These are phyloP conservation scores for Amyelois transitella DNA, from an alignment of 1,140 invertebrate species.

Conservation along the genomic window DNA sequence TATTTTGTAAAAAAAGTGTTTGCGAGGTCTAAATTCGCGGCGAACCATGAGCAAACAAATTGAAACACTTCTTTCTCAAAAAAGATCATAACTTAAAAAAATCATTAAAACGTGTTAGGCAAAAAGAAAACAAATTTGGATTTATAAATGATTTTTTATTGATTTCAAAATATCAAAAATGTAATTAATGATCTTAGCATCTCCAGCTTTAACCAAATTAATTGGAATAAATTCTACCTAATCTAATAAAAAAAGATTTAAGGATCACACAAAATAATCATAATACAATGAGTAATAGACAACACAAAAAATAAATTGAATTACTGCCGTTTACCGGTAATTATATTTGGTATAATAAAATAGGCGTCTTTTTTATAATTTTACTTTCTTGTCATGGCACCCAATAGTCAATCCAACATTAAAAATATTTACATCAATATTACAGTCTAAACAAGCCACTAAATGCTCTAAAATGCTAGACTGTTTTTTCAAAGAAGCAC, in stretches of 20 bases:
- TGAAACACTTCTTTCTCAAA: too few species aligned
- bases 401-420: constrained; percentile 29
- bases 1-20: too few species aligned
- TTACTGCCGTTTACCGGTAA: constrained; percentile 7
- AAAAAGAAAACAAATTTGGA: too few species aligned
- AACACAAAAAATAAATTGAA: constrained; percentile 2
- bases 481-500: constrained; percentile 49
- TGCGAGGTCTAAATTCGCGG: too few species aligned
- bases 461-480: constrained; percentile 68
- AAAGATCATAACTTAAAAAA: too few species aligned
- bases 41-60: too few species aligned
- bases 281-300: not conserved
- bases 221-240: constrained; percentile 20
- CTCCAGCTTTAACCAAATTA: constrained; percentile 15
- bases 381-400: constrained; percentile 41
- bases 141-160: constrained; percentile 12
- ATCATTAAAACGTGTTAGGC: too few species aligned
- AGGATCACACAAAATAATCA: constrained; percentile 11
- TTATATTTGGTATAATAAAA: constrained; percentile 7
- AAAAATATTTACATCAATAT: constrained; percentile 45
- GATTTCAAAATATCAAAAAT: constrained; percentile 18
- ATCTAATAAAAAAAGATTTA: constrained; percentile 10
- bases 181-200: constrained; percentile 1
- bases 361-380: constrained; percentile 1
- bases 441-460: constrained; percentile 34